Evolutionary conservation across 2,797 vertebrate species (phyloP), one percentile per base, ranked within the genome.

Genomic region (Melanotaenia boesemani): DNA sequence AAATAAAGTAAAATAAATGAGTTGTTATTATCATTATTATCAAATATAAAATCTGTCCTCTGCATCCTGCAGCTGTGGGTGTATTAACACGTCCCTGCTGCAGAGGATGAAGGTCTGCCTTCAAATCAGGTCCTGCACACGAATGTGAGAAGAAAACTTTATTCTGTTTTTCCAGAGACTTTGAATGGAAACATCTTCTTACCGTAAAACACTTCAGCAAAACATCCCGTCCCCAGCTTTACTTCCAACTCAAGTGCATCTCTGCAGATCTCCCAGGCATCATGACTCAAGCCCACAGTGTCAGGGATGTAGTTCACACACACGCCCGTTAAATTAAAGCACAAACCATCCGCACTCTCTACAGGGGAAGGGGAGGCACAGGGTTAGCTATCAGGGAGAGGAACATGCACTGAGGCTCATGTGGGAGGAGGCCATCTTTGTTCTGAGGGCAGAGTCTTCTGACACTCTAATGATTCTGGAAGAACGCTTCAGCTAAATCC

Each of bases 181-280:
- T 32, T 32, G 6, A 36, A 36, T 9, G 36, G 36, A 10, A 36
- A 36, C 36, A 16, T 66, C 63, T 11, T 37, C 98, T 99, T 99
- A 99, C 98, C 98, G 95, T 93, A 96, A 95, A 97, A 99, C 87
- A 99, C 98, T 92, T 99, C 97, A 93, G 97, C 97, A 94, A 99
- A 99, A 96, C 97, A 99, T 91, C 98, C 98, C 80, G 97, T 97
- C 90, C 98, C 98, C 91, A 99, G 96, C 95, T 98, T 98, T 93
- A 96, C 89, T 80, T 98, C 93, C 96, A 98, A 93, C 92, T 81
- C 92, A 90, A 99, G 95, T 70, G 96, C 90, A 76, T 93, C 92
- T 85, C 98, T 96, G 93, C 89, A 85, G 93, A 99, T 95, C 95
- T 99, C 98, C 98, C 98, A 99, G 93, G 97, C 95, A 95, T 99